These are phyloP conservation scores for Hemiscyllium ocellatum DNA, from an alignment of 2,113 vertebrate species.

Conservation along the genomic window DNA sequence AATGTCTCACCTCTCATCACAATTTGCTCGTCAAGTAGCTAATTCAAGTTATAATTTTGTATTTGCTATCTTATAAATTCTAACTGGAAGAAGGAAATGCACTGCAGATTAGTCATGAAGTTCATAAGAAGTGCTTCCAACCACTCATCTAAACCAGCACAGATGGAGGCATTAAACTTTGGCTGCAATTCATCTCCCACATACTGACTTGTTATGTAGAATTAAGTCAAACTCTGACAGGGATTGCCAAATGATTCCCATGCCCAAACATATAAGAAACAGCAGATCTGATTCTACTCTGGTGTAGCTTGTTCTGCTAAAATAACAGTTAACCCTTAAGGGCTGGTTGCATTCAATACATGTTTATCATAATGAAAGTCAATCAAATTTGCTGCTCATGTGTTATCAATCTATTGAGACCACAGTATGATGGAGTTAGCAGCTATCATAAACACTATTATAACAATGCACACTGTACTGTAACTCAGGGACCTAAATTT, in stretches of 20 bases:
- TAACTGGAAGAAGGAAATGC: neutral
- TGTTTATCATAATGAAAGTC: neutral
- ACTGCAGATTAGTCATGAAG: neutral
- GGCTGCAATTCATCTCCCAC: conserved; percentile 9
- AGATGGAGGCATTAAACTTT: conserved; percentile 6
- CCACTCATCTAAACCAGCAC: neutral
- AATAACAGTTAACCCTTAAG: conserved; percentile 19
- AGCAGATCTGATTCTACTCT: neutral
- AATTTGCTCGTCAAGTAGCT: neutral
- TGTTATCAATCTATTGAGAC: neutral
- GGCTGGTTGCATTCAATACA: neutral
- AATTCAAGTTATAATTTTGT: neutral
- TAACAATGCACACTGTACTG: neutral
- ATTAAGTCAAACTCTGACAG: neutral
- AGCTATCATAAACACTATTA: neutral
- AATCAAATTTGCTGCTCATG: neutral
- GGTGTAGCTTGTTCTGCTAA: neutral
- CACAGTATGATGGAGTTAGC: neutral
- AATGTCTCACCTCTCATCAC: neutral
- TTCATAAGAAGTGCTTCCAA: neutral
- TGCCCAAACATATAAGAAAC: neutral
- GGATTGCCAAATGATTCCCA: neutral
- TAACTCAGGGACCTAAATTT: neutral
- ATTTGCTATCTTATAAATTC: neutral
- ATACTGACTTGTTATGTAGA: neutral